Conservation (phyloP, 2,113 vertebrate genomes). For the Anhinga anhinga region DNA sequence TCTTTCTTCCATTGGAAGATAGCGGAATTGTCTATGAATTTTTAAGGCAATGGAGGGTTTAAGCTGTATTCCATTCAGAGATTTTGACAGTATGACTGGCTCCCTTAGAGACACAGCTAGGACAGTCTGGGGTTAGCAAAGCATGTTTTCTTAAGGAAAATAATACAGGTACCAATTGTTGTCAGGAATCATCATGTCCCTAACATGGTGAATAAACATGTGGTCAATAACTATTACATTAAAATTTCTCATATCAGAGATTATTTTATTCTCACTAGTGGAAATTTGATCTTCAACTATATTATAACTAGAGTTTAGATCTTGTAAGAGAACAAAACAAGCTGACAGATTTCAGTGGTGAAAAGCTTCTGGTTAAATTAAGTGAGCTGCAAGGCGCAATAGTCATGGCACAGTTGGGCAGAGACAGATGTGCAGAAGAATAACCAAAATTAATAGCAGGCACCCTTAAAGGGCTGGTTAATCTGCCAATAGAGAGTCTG, state of each 20-base stretch:
- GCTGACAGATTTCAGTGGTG: background rate
- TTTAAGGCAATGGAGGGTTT: background rate
- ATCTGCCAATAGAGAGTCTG: conserved; percentile 68
- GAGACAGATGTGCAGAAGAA: conserved; percentile 65
- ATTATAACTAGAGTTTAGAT: background rate
- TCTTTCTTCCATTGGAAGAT: background rate
- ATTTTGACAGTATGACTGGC: background rate
- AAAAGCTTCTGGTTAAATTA: conserved; percentile 23
- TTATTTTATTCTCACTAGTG: background rate
- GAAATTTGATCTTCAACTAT: background rate
- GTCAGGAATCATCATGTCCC: background rate
- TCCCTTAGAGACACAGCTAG: background rate
- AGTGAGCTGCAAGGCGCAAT: conserved; percentile 37
- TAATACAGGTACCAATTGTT: background rate
- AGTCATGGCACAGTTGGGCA: conserved; percentile 39
- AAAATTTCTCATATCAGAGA: background rate
- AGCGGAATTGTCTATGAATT: background rate
- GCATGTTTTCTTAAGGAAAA: background rate
- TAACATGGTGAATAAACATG: background rate
- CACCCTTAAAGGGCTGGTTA: conserved; percentile 57
- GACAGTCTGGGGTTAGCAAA: background rate
- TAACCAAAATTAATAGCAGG: conserved; percentile 60
- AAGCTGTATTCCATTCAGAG: background rate
- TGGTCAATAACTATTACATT: background rate
- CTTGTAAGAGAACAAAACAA: background rate